Percentiles rank a stretch among this genome's conserved stretches.
These are phyloP conservation scores for Eretmodus cyanostictus DNA, from an alignment of 2,113 vertebrate species.

Conservation along the genomic window DNA sequence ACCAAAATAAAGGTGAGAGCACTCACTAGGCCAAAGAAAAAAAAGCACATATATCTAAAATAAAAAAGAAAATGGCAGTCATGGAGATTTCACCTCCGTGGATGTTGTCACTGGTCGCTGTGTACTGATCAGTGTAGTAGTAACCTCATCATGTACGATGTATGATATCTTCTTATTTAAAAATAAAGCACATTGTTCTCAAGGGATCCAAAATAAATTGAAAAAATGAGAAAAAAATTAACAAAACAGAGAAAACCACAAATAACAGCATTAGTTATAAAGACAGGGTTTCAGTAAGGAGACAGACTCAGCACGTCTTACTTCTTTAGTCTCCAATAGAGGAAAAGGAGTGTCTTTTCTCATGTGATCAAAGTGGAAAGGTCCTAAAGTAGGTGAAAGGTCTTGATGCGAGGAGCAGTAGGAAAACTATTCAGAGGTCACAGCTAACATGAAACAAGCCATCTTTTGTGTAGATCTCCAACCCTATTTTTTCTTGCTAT, in stretches of 20 bases:
- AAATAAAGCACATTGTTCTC: background rate
- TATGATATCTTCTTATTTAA: background rate
- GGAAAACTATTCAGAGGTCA: slow-evolving; percentile 28
- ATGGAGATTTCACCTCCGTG: background rate
- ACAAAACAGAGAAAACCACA: background rate
- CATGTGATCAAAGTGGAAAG: background rate
- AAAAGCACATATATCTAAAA: background rate
- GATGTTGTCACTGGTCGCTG: background rate
- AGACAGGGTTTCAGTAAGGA: background rate
- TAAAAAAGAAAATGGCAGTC: background rate
- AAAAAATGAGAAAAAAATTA: background rate
- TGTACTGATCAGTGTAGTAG: background rate
- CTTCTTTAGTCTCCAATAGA: background rate
- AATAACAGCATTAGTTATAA: background rate
- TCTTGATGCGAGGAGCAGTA: background rate
- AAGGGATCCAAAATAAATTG: background rate
- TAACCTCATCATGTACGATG: background rate
- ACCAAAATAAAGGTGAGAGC: background rate
- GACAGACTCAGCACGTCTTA: background rate
- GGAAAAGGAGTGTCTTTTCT: background rate
- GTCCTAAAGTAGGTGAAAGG: slow-evolving; percentile 33
- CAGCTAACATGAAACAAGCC: slow-evolving; percentile 28
- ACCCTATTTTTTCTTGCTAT: background rate
- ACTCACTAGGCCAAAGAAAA: background rate
- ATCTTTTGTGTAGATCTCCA: slow-evolving; percentile 45